Conservation (phyloP, 2,797 vertebrate species). For the Pteropus rufus region DNA sequence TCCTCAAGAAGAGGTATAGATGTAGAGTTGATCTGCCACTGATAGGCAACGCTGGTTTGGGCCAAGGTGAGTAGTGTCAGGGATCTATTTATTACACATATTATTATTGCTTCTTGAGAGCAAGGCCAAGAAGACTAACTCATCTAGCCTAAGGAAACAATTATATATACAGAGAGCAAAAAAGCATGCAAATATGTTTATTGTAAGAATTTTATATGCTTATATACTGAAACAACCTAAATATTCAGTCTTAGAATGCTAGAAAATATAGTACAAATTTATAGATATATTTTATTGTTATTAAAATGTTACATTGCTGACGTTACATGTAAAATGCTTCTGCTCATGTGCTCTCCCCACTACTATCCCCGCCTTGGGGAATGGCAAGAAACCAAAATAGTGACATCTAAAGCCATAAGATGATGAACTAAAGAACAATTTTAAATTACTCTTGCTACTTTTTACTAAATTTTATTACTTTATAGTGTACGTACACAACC, state of each 20-base stretch:
- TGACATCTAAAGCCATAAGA: neutral
- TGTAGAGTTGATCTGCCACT: neutral
- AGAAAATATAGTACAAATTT: neutral
- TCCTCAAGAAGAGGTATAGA: neutral
- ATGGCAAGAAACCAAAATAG: neutral
- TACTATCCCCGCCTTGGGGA: no score
- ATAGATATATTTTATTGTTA: neutral
- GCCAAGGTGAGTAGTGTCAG: neutral
- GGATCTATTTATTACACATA: neutral
- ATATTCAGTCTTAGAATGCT: neutral
- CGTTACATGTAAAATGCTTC: neutral
- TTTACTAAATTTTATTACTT: neutral
- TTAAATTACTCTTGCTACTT: neutral
- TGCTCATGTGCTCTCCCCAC: neutral
- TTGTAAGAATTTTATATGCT: neutral
- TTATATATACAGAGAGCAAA: neutral
- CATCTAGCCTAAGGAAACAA: neutral
- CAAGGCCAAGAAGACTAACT: neutral
- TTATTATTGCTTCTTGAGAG: neutral
- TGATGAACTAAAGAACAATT: neutral
- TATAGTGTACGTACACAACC: neutral
- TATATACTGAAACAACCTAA: neutral
- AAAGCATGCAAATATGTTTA: neutral
- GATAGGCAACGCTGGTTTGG: neutral
- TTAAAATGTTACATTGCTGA: neutral